Percentiles rank a stretch among this genome's conserved stretches.
These are phyloP conservation scores for Lagenorhynchus albirostris DNA, from an alignment of 2,113 vertebrate species.

Conservation along the genomic window DNA sequence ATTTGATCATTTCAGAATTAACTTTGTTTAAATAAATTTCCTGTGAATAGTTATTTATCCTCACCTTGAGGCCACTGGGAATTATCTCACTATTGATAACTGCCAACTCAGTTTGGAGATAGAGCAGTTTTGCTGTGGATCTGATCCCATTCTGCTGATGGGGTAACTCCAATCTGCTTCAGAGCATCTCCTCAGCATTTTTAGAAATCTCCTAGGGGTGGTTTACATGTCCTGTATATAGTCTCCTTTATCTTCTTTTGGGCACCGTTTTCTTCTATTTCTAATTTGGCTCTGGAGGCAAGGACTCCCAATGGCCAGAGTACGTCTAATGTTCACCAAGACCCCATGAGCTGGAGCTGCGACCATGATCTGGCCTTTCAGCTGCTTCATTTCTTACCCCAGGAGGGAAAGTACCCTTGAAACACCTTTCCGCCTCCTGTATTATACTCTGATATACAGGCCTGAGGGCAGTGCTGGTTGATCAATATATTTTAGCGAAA, in stretches of 20 bases:
- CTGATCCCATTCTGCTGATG: not conserved
- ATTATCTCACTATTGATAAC: not conserved
- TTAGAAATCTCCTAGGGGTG: not conserved
- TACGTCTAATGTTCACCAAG: not conserved
- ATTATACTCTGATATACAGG: not conserved
- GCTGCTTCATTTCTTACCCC: not conserved
- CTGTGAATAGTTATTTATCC: not conserved
- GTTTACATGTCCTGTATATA: not conserved
- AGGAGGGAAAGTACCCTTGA: not conserved
- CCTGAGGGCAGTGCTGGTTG: not conserved
- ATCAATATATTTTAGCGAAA: not conserved
- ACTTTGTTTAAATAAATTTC: not conserved
- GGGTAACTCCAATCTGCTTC: not conserved
- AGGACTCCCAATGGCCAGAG: not conserved
- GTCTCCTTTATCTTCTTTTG: not conserved
- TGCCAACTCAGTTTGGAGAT: not conserved
- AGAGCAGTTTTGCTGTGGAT: not conserved
- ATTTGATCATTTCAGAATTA: not conserved
- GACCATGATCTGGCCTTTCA: not conserved
- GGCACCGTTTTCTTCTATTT: not conserved
- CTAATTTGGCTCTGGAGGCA: not conserved
- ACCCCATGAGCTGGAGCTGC: not conserved
- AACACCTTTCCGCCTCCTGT: not conserved
- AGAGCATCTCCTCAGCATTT: not conserved
- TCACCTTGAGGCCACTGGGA: not conserved